Conservation (phyloP, 2,113 vertebrate species). For the Pipra filicauda region DNA sequence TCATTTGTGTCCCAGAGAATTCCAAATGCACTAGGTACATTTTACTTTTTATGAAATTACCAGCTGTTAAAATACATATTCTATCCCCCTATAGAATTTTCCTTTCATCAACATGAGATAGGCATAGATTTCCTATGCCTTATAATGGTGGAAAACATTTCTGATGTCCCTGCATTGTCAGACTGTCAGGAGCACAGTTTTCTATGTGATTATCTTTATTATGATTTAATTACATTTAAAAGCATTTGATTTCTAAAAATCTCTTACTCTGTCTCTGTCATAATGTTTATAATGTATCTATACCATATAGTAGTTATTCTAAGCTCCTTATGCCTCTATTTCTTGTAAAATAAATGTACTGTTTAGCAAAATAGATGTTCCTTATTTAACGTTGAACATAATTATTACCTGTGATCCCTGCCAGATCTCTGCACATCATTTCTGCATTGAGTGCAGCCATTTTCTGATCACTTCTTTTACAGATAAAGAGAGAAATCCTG, state of each 20-base stretch:
- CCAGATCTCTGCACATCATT: neutral
- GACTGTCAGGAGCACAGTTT: neutral
- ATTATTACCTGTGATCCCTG: neutral
- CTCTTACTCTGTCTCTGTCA: neutral
- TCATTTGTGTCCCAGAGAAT: neutral
- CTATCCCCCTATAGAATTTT: neutral
- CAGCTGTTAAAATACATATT: neutral
- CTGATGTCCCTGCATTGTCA: neutral
- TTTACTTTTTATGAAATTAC: neutral
- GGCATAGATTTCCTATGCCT: neutral
- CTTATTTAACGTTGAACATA: neutral
- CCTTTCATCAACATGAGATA: neutral
- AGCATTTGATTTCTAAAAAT: constrained; percentile 5
- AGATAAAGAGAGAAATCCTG: neutral
- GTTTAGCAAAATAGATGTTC: neutral
- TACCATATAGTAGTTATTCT: neutral
- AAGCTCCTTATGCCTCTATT: neutral
- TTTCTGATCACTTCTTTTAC: neutral
- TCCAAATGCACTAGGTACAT: neutral
- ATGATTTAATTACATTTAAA: constrained; percentile 31
- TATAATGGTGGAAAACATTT: neutral
- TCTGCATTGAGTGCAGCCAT: neutral
- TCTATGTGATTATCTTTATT: neutral
- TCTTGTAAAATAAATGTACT: neutral
- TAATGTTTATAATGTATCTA: constrained; percentile 35